A percentile compares a stretch with the other conserved stretches of the same genome.
Conservation (phyloP, 2,113 vertebrate genomes). For the Grus americana region DNA sequence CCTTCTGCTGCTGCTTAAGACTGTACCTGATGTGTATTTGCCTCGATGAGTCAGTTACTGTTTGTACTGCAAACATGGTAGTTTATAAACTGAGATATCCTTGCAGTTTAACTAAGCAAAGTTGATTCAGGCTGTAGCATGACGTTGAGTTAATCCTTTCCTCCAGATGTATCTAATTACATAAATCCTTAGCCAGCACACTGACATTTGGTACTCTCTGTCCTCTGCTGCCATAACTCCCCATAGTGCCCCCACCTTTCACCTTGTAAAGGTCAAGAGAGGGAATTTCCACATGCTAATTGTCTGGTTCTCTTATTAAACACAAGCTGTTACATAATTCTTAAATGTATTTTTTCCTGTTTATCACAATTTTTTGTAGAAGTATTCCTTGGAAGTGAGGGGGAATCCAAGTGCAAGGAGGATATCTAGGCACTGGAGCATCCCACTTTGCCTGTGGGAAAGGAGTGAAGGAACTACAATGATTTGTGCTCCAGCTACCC, state of each 20-base stretch:
- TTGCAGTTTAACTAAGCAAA: conserved; percentile 19
- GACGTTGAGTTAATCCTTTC: not conserved
- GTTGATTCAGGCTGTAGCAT: not conserved
- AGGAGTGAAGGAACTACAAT: not conserved
- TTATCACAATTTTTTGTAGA: not conserved
- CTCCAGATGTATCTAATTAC: not conserved
- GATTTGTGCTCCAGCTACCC: not conserved
- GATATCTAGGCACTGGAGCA: not conserved
- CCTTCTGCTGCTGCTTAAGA: not conserved
- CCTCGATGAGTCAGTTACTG: not conserved
- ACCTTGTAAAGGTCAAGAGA: conserved; percentile 12
- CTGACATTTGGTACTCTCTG: not conserved
- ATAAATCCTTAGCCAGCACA: not conserved
- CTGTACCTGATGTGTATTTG: not conserved
- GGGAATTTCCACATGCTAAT: conserved; percentile 20
- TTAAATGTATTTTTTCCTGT: conserved; percentile 1
- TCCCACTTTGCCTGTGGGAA: accelerated
- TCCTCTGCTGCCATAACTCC: not conserved
- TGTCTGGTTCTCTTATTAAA: not conserved
- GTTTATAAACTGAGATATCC: not conserved
- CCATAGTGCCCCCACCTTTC: not conserved
- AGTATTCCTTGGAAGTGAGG: not conserved
- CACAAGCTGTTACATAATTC: not conserved
- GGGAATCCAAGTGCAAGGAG: not conserved
- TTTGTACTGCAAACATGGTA: not conserved